Percentiles rank a stretch among this genome's conserved stretches.
phyloP scores from a whole-genome alignment of 2,113 vertebrate genomes.

The Lethenteron reissneri region DNA sequence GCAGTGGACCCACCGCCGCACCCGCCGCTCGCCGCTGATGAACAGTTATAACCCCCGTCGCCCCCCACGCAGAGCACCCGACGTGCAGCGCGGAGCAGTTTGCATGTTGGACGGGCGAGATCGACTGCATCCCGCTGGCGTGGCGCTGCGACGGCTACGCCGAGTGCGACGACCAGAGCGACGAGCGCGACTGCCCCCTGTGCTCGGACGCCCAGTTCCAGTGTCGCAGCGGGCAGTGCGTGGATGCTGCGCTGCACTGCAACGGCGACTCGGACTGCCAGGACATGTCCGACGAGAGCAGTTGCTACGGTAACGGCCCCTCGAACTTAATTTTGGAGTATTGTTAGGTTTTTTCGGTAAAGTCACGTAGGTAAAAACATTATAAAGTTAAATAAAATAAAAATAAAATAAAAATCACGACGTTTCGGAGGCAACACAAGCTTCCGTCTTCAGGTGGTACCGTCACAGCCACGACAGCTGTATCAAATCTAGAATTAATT shows the following conservation, averaged over 20 bases:
- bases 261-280: constrained; percentile 76
- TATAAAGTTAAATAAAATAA: too few relatives aligned
- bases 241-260: constrained; percentile 46
- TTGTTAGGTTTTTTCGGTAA: too few relatives aligned
- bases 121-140: constrained; percentile 80
- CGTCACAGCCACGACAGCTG: too few relatives aligned
- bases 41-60: too few relatives aligned
- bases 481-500: too few relatives aligned
- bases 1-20: too few relatives aligned
- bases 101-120: constrained; percentile 71
- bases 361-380: too few relatives aligned
- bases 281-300: constrained; percentile 74
- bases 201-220: constrained; percentile 71
- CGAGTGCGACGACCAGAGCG: constrained; percentile 76
- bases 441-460: too few relatives aligned
- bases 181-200: constrained; percentile 70
- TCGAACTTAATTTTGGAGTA: not conserved
- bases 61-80: constrained; percentile 47
- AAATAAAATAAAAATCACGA: too few relatives aligned
- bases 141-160: constrained; percentile 78
- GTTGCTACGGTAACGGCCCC: constrained; percentile 48
- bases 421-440: too few relatives aligned
- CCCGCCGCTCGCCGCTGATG: too few relatives aligned
- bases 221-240: constrained; percentile 76
- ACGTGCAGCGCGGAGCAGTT: constrained; percentile 92